phyloP scores from a whole-genome alignment of 2,113 vertebrate species.

The Cyanocitta stelleri region DNA sequence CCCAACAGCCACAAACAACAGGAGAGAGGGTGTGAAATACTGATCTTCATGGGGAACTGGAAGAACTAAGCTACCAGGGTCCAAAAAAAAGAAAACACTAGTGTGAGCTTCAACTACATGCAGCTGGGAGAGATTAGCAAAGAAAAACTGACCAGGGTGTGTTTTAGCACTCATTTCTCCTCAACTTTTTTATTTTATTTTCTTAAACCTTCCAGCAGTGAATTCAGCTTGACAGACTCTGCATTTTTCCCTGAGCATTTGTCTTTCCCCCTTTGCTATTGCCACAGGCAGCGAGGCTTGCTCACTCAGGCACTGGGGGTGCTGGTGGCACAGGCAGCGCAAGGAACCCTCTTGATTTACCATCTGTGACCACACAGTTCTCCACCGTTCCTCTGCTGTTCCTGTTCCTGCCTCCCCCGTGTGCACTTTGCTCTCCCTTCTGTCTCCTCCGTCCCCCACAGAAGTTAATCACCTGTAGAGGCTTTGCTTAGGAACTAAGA shows the following conservation, averaged over 20 bases:
- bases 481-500: neutral
- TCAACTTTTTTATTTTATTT: neutral
- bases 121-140: neutral
- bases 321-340: neutral
- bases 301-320: neutral
- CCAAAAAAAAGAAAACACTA: neutral
- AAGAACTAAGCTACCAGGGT: neutral
- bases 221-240: neutral
- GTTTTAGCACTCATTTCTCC: neutral
- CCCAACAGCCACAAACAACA: neutral
- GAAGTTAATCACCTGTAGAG: neutral
- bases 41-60: neutral
- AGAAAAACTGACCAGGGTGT: neutral
- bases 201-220: neutral
- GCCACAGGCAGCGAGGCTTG: neutral
- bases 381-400: neutral
- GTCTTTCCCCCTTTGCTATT: neutral
- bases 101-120: neutral
- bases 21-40: neutral
- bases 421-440: slow-evolving; percentile 3
- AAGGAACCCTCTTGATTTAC: slow-evolving; percentile 15
- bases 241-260: neutral
- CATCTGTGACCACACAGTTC: slow-evolving; percentile 18
- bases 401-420: slow-evolving; percentile 2
- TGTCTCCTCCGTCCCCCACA: slow-evolving; percentile 16